Evolutionary conservation across 2,113 vertebrate species (phyloP).

Genomic region (Aleadryas rufinucha): DNA sequence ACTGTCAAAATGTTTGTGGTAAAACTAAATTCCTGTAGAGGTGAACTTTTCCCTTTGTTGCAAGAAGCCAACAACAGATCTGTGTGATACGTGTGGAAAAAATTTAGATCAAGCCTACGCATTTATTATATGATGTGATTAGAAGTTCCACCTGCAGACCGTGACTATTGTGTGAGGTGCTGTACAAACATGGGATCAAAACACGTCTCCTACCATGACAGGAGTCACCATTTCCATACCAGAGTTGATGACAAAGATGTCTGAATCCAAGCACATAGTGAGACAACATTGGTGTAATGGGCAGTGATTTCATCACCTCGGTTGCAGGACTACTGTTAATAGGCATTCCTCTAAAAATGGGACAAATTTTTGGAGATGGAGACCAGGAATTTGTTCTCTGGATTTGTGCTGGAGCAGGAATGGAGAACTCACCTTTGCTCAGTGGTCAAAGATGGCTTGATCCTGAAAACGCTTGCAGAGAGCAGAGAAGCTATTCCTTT

Average conservation of each 20-base stretch:
- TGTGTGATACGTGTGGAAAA: neutral
- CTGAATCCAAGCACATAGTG: neutral
- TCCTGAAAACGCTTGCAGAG: neutral
- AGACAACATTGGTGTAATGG: neutral
- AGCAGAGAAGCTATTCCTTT: neutral
- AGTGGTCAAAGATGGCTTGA: neutral
- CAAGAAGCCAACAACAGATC: neutral
- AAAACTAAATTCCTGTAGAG: neutral
- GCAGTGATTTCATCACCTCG: neutral
- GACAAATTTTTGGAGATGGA: neutral
- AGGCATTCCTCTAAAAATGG: neutral
- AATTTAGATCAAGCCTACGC: neutral
- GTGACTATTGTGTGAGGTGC: neutral
- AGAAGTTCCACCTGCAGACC: neutral
- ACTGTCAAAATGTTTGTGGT: neutral
- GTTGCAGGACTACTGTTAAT: neutral
- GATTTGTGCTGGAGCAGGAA: neutral
- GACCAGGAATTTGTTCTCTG: neutral
- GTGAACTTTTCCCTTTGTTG: neutral
- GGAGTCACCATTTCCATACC: neutral
- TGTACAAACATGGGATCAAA: neutral
- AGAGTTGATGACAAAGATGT: neutral
- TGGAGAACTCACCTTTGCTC: neutral
- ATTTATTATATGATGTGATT: neutral
- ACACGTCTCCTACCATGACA: rapidly evolving